phyloP scores from a whole-genome alignment of 2,888 invertebrate species.

The Conistra vaccinii region DNA sequence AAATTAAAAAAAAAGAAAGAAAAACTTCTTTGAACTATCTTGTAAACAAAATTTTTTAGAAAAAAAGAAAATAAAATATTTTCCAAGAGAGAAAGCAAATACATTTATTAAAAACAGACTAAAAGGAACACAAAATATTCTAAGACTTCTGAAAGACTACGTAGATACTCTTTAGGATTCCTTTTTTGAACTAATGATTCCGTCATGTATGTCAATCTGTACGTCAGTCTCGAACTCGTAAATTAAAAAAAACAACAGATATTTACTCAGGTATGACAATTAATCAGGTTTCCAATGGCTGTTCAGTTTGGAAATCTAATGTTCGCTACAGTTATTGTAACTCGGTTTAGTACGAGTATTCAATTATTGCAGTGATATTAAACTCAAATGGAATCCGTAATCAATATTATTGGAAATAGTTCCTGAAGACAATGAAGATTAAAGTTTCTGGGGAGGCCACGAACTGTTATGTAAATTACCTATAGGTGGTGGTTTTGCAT shows the following conservation, averaged over 20 bases:
- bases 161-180: neutral
- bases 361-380: neutral
- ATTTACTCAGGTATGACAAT: neutral
- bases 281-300: slow-evolving; percentile 1
- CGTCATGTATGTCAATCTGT: neutral
- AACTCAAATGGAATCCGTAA: neutral
- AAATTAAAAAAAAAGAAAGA: neutral
- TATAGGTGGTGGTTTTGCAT: no score
- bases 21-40: neutral
- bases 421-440: neutral
- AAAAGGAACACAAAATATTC: neutral
- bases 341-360: neutral
- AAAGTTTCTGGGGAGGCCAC: neutral
- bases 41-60: no score
- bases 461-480: neutral
- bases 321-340: neutral
- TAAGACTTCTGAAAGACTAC: neutral
- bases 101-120: neutral
- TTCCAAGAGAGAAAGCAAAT: no score
- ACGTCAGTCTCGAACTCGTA: neutral
- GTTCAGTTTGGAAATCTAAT: neutral
- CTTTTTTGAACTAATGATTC: neutral
- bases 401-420: neutral
- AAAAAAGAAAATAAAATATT: neutral
- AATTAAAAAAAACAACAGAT: neutral